Conservation (phyloP, 2,888 invertebrate species). For the Nipponacmea schrenckii region DNA sequence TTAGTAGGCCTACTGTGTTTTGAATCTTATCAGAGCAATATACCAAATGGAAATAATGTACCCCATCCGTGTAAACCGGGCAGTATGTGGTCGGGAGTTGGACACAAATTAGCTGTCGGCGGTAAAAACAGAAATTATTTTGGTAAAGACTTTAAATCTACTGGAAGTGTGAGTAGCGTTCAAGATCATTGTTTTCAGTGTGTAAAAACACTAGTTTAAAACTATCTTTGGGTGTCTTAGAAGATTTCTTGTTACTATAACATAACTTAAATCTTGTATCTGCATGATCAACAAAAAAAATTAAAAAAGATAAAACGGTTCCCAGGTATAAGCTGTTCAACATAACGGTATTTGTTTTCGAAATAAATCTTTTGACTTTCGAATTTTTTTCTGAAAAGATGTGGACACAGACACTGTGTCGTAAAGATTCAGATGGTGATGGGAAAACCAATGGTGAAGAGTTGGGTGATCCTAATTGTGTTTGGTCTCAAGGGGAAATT, state of each 20-base stretch:
- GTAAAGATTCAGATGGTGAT: constrained; percentile 25
- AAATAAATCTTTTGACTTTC: no score
- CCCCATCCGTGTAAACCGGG: constrained; percentile 11
- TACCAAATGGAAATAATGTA: constrained; percentile 14
- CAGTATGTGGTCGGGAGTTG: constrained; percentile 11
- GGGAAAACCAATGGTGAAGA: constrained; percentile 22
- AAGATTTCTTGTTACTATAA: no score
- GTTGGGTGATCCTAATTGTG: constrained; percentile 20
- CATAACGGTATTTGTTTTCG: no score
- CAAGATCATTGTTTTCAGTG: no score
- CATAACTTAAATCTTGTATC: no score
- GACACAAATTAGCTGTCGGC: constrained; percentile 9
- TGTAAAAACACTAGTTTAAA: no score
- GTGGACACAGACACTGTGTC: constrained; percentile 18
- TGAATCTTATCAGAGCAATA: background rate
- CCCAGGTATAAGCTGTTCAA: no score
- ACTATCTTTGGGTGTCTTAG: no score
- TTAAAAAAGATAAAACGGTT: no score
- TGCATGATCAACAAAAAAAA: no score
- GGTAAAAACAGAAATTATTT: constrained; percentile 6
- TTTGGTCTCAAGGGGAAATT: constrained; percentile 11
- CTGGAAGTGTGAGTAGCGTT: background rate
- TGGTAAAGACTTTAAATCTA: constrained; percentile 11
- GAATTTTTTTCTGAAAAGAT: no score
- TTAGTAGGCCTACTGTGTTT: background rate